phyloP scores from a whole-genome alignment of 2,888 invertebrate species.

The Tinea trinotella region DNA sequence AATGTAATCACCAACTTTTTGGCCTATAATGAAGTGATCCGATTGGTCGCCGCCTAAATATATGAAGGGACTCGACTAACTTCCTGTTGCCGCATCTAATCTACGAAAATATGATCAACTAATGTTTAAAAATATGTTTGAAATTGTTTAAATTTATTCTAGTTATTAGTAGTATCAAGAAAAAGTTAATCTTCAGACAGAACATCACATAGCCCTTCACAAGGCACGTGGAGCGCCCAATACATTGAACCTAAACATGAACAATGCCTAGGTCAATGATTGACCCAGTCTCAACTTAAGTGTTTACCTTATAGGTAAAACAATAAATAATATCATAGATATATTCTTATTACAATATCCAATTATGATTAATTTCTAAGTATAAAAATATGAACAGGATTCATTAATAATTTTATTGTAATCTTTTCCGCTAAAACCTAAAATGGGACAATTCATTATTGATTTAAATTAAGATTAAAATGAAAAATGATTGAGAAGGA shows the following conservation, averaged over 20 bases:
- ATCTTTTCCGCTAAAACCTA: too few species aligned
- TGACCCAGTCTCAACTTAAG: not conserved
- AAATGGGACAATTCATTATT: too few species aligned
- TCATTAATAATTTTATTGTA: too few species aligned
- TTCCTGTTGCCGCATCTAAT: constrained; percentile 43
- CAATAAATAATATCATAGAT: too few species aligned
- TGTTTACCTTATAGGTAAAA: too few species aligned
- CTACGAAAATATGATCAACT: constrained; percentile 1
- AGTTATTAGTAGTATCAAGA: not conserved
- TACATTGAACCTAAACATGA: not conserved
- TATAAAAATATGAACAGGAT: too few species aligned
- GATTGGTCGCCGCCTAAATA: constrained; percentile 60
- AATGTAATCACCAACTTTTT: constrained; percentile 49
- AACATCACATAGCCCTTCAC: too few species aligned
- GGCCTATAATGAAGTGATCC: constrained; percentile 32
- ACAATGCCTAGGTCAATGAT: not conserved
- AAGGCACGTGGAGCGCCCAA: not conserved
- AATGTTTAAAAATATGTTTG: not conserved
- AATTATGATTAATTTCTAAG: too few species aligned
- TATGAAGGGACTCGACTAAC: constrained; percentile 60
- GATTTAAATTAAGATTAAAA: too few species aligned
- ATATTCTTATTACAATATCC: too few species aligned
- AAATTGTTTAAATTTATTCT: not conserved
- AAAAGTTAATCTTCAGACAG: not conserved
- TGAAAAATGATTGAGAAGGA: too few species aligned